Evolutionary conservation across 1,140 invertebrate species (phyloP).

Genomic region (Drosophila kurseongensis): DNA sequence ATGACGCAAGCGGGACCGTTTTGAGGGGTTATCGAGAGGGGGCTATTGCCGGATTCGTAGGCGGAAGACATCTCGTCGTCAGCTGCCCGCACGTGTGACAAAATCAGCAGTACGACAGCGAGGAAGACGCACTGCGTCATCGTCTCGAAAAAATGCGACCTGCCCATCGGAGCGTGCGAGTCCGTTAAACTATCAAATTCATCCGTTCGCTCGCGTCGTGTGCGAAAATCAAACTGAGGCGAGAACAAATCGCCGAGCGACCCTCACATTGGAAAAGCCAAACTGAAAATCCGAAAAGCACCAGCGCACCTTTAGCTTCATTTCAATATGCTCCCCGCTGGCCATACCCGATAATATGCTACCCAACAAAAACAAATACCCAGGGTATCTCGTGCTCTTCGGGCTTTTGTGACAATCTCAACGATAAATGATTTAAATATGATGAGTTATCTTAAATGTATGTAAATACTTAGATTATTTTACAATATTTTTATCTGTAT

Average conservation of each 20-base stretch:
- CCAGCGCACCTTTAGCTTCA: conserved; percentile 59
- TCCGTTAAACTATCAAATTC: conserved; percentile 10
- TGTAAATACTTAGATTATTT: too few relatives aligned
- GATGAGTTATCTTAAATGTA: too few relatives aligned
- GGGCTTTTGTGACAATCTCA: too few relatives aligned
- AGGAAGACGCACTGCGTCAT: conserved; percentile 66
- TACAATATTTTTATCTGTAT: too few relatives aligned
- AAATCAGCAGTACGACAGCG: conserved; percentile 14
- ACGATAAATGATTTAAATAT: too few relatives aligned
- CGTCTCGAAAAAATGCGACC: conserved; percentile 28
- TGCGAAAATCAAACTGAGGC: conserved; percentile 65
- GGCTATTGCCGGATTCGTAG: conserved; percentile 2
- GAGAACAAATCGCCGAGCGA: conserved; percentile 22
- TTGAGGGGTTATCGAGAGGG: not conserved
- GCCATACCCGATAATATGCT: conserved; percentile 9
- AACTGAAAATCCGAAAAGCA: conserved; percentile 54
- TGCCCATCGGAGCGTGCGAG: conserved; percentile 55
- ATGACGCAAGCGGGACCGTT: conserved; percentile 38
- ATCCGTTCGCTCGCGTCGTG: conserved; percentile 43
- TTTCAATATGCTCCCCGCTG: conserved; percentile 51
- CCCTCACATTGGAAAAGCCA: conserved; percentile 56
- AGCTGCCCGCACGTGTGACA: conserved; percentile 42
- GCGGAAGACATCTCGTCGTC: conserved; percentile 24
- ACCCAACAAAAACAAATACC: not conserved
- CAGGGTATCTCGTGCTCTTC: conserved; percentile 2